A percentile compares a stretch with the other conserved stretches of the same genome.
phyloP scores from a whole-genome alignment of 2,888 invertebrate species.

The Tetragnatha montana region DNA sequence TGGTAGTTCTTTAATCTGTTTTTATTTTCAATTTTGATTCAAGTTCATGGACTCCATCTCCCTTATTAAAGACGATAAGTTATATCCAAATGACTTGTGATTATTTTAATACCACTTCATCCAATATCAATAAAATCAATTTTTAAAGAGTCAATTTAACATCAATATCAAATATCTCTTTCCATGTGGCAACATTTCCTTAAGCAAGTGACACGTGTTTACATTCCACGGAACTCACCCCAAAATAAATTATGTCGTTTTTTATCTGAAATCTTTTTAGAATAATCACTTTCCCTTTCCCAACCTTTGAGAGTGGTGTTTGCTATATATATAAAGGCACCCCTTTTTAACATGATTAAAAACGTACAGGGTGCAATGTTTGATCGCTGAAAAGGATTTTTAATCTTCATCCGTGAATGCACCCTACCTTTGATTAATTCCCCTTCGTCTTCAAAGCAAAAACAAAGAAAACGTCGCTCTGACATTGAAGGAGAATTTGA shows the following conservation, averaged over 20 bases:
- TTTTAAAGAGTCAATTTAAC: no score
- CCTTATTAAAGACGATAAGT: no score
- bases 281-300: slow-evolving; percentile 48
- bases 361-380: slow-evolving; percentile 19
- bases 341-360: slow-evolving; percentile 55
- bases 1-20: no score
- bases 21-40: no score
- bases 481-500: slow-evolving; percentile 15
- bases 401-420: slow-evolving; percentile 41
- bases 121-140: no score
- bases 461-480: slow-evolving; percentile 25
- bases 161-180: no score
- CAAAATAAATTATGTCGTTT: slow-evolving; percentile 31
- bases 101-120: no score
- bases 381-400: slow-evolving; percentile 38
- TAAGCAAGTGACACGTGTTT: not conserved
- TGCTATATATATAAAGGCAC: not conserved
- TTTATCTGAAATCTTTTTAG: slow-evolving; percentile 24
- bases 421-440: slow-evolving; percentile 53
- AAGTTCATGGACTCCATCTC: no score
- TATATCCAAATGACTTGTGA: no score
- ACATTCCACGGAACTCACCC: not conserved
- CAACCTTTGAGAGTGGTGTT: slow-evolving; percentile 15
- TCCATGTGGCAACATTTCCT: no score
- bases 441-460: slow-evolving; percentile 14